A percentile compares a stretch with the other conserved stretches of the same genome.
These are phyloP conservation scores for Coenonympha glycerion DNA, from an alignment of 2,888 invertebrate species.

Conservation along the genomic window DNA sequence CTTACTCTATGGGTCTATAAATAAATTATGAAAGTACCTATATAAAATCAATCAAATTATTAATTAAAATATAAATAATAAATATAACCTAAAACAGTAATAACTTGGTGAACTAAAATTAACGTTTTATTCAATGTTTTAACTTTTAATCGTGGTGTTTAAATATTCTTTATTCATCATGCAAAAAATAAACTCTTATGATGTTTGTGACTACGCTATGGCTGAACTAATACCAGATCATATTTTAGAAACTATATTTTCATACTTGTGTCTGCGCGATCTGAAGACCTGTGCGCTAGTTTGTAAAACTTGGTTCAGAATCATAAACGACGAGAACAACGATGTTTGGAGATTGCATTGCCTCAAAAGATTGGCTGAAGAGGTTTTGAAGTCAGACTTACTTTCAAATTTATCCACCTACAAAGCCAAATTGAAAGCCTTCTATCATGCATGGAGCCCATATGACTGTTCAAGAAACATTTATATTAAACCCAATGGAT, in stretches of 20 bases:
- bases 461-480: slow-evolving; percentile 98
- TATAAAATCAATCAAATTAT: too few species aligned
- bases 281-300: slow-evolving; percentile 92
- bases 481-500: slow-evolving; percentile 96
- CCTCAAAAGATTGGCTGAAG: slow-evolving; percentile 89
- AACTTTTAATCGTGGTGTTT: too few species aligned
- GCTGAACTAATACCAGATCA: slow-evolving; percentile 83
- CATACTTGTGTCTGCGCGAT: slow-evolving; percentile 90
- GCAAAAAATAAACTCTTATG: slow-evolving; percentile 17
- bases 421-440: slow-evolving; percentile 95
- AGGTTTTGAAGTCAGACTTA: slow-evolving; percentile 90
- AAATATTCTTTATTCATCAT: not conserved
- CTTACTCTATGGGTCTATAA: too few species aligned
- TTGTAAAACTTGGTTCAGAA: slow-evolving; percentile 94
- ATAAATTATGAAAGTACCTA: too few species aligned
- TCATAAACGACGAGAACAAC: slow-evolving; percentile 93
- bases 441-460: slow-evolving; percentile 97
- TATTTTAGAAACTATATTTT: slow-evolving; percentile 92
- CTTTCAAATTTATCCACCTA: slow-evolving; percentile 91
- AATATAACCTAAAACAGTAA: too few species aligned
- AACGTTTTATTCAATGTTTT: too few species aligned
- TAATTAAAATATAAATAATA: too few species aligned
- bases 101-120: too few species aligned
- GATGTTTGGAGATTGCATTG: slow-evolving; percentile 97
- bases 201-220: slow-evolving; percentile 20